Conservation (phyloP, 1,140 invertebrate genomes). For the Heliconius nattereri region DNA sequence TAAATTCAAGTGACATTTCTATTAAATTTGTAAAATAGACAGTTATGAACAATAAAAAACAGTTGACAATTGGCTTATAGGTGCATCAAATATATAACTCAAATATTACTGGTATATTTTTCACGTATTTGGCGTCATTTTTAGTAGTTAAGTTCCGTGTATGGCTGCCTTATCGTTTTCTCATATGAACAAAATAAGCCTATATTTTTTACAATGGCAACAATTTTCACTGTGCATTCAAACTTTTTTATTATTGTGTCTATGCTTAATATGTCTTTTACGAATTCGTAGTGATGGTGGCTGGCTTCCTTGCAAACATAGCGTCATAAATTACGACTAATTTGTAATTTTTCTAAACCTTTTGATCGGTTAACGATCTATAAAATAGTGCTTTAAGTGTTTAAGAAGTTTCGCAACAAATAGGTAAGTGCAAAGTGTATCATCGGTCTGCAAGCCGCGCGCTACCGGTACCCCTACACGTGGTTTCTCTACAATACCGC, state of each 20-base stretch:
- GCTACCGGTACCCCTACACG: constrained; percentile 78
- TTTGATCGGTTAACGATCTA: constrained; percentile 65
- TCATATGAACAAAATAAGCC: neutral
- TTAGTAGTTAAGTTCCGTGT: neutral
- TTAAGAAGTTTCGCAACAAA: constrained; percentile 72
- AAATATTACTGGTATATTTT: too few relatives aligned
- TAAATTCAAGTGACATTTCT: neutral
- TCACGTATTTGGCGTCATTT: neutral
- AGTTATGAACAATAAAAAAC: neutral
- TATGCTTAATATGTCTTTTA: constrained; percentile 80
- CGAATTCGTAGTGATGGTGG: constrained; percentile 81
- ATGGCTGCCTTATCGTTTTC: constrained; percentile 4
- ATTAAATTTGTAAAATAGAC: neutral
- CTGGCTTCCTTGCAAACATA: constrained; percentile 80
- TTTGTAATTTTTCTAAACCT: constrained; percentile 63
- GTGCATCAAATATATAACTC: too few relatives aligned
- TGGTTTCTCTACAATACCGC: constrained; percentile 70
- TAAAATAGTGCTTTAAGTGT: constrained; percentile 75
- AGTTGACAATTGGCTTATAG: neutral
- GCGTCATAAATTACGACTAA: constrained; percentile 76
- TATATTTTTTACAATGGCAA: constrained; percentile 22
- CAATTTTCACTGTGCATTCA: constrained; percentile 26
- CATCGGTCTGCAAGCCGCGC: constrained; percentile 62
- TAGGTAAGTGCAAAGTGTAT: constrained; percentile 72
- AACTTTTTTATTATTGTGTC: constrained; percentile 69